phyloP scores from a whole-genome alignment of 2,797 vertebrate genomes.

The Acanthurus leucopareius region DNA sequence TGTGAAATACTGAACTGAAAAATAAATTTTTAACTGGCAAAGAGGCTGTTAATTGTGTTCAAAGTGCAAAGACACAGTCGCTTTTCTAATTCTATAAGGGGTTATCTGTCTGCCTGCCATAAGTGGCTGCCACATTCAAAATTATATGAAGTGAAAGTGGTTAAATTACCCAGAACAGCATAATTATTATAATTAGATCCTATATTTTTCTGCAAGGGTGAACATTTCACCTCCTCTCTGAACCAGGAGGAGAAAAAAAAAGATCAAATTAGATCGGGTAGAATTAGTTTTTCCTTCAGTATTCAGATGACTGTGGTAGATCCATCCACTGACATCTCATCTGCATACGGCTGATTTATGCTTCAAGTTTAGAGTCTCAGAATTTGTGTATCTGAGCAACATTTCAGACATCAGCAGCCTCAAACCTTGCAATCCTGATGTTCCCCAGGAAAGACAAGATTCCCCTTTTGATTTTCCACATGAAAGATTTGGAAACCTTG shows the following conservation, averaged over 20 bases:
- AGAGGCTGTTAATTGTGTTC: too few relatives aligned
- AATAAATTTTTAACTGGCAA: too few relatives aligned
- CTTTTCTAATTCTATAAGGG: neutral
- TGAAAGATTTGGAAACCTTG: constrained; percentile 18
- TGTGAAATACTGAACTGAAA: too few relatives aligned
- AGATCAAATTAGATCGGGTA: constrained; percentile 22
- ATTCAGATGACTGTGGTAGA: constrained; percentile 18
- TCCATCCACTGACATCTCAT: constrained; percentile 23
- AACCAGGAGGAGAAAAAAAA: constrained; percentile 38
- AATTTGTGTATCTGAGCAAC: neutral
- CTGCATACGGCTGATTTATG: constrained; percentile 21
- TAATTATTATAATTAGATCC: constrained; percentile 77
- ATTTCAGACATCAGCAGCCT: neutral
- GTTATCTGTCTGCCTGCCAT: constrained; percentile 21
- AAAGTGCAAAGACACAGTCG: too few relatives aligned
- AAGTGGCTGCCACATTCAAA: constrained; percentile 38
- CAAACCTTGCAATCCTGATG: constrained; percentile 1
- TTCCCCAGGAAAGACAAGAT: constrained; percentile 12
- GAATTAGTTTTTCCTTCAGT: constrained; percentile 11
- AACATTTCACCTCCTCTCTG: constrained; percentile 50
- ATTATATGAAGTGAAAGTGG: constrained; percentile 39
- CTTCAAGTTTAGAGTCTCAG: neutral
- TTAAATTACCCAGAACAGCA: constrained; percentile 67
- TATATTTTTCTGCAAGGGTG: constrained; percentile 68
- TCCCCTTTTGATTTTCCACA: constrained; percentile 49